Base-by-base conservation (phyloP, 2,113 vertebrate species). In the Mionectes macconnelli region DNA sequence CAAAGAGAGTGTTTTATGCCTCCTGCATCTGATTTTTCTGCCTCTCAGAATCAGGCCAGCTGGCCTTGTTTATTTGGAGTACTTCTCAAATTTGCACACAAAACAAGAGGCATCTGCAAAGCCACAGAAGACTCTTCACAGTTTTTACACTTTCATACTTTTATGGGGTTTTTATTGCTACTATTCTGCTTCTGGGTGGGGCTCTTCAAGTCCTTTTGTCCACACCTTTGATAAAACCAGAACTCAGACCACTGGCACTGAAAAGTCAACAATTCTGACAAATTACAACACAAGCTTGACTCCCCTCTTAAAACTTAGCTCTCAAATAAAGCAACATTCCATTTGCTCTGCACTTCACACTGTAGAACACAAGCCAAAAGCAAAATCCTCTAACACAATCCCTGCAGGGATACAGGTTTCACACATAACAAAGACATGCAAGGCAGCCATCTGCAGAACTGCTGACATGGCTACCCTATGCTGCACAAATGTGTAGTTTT, bases 401-500 rank as follows among this genome's bases (percentile, higher is more conserved):
- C 50, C 40, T 76, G 37, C 14, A 62, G 21, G n/a, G 42, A 86
- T 33, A 76, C 23, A 83, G 70, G 66, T 49, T 80, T 76, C 37
- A 80, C 16, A 24, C 14, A 49, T 53, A 8, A 83, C 10, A 57
- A 28, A 84, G 45, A 55, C 20, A 87, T 0, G 7, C 18, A 72
- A 79, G 10, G 42, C 39, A 53, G 25, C 28, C 0, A 0, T 39
- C 40, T 2, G 1, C n/a, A 62, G 35, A 70, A 63, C 12, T 77
- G 35, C 62, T 70, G 33, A 31, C 21, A 84, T 17, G 22, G 10
- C 8, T 49, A 2, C 11, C 37, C 14, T 45, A 67, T 4, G 12
- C 25, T 27, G 11, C 57, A 84, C 27, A 87, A 64, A 87, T 5
- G 5, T 4, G 10, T 0, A 2, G 9, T 19, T 84, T 89, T 35